A percentile compares a stretch with the other conserved stretches of the same genome.
These are phyloP conservation scores for Euphydryas editha DNA, from an alignment of 2,888 invertebrate genomes.

Conservation along the genomic window DNA sequence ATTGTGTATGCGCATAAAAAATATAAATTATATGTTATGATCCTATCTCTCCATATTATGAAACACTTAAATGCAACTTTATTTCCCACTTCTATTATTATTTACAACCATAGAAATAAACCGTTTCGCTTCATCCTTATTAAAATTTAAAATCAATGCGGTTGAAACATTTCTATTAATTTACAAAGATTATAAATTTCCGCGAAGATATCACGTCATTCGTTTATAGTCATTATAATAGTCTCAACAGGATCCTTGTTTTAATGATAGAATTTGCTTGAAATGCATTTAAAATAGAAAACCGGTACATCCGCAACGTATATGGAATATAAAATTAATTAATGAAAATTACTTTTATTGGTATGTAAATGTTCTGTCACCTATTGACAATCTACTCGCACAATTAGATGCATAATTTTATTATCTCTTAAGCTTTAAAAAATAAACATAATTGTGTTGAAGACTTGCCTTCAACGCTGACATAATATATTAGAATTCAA, in stretches of 20 bases:
- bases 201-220: slow-evolving; percentile 24
- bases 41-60: neutral
- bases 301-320: slow-evolving; percentile 29
- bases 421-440: slow-evolving; percentile 8
- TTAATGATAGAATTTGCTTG: slow-evolving; percentile 30
- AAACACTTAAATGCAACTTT: neutral
- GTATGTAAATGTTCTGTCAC: slow-evolving; percentile 23
- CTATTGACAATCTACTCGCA: slow-evolving; percentile 16
- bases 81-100: slow-evolving; percentile 2
- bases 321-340: slow-evolving; percentile 29
- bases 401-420: slow-evolving; percentile 17
- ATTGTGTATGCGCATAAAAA: neutral
- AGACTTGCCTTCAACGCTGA: slow-evolving; percentile 16
- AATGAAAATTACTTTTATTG: slow-evolving; percentile 32
- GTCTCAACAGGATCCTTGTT: slow-evolving; percentile 35
- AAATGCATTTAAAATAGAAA: slow-evolving; percentile 38
- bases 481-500: neutral
- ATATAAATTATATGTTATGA: neutral
- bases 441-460: neutral
- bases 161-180: slow-evolving; percentile 23
- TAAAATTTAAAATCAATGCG: slow-evolving; percentile 8
- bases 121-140: slow-evolving; percentile 11
- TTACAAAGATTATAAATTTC: slow-evolving; percentile 20
- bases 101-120: slow-evolving; percentile 13
- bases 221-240: slow-evolving; percentile 24